These are phyloP conservation scores for Rhinogobius similis DNA, from an alignment of 2,113 vertebrate genomes.

Conservation along the genomic window DNA sequence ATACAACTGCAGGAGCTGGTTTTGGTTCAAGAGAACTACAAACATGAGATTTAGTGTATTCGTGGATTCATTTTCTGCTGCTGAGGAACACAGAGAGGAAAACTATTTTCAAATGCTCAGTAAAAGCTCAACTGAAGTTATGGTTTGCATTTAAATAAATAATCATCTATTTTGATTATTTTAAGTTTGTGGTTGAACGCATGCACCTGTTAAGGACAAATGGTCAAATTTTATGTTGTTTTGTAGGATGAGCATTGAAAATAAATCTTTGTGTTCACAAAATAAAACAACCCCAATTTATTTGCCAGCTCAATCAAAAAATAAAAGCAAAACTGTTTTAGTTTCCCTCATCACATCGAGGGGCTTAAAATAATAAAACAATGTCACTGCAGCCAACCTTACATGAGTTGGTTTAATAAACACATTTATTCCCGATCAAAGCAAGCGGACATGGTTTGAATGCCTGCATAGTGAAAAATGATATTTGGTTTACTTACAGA, in stretches of 20 bases:
- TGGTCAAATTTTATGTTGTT: neutral
- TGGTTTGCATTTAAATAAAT: neutral
- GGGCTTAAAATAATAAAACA: conserved; percentile 6
- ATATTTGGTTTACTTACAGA: conserved; percentile 83
- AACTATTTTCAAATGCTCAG: neutral
- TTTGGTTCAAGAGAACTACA: conserved; percentile 1
- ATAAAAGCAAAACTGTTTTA: conserved; percentile 23
- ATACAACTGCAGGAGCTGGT: conserved; percentile 50
- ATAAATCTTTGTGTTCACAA: neutral
- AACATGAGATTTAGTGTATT: neutral
- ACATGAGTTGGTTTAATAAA: conserved; percentile 55
- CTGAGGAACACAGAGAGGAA: neutral
- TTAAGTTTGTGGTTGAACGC: neutral
- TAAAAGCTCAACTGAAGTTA: neutral
- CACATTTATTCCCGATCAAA: conserved; percentile 21
- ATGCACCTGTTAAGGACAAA: neutral
- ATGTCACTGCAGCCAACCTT: conserved; percentile 33
- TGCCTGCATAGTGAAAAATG: conserved; percentile 81
- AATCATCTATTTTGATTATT: neutral
- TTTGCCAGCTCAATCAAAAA: conserved; percentile 76
- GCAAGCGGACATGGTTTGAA: conserved; percentile 69
- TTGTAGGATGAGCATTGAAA: neutral
- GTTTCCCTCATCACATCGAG: conserved; percentile 29
- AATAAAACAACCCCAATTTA: conserved; percentile 71
- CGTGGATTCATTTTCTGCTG: neutral